Evolutionary conservation across 2,888 invertebrate species (phyloP).

Genomic region (Heliconius charithonia): DNA sequence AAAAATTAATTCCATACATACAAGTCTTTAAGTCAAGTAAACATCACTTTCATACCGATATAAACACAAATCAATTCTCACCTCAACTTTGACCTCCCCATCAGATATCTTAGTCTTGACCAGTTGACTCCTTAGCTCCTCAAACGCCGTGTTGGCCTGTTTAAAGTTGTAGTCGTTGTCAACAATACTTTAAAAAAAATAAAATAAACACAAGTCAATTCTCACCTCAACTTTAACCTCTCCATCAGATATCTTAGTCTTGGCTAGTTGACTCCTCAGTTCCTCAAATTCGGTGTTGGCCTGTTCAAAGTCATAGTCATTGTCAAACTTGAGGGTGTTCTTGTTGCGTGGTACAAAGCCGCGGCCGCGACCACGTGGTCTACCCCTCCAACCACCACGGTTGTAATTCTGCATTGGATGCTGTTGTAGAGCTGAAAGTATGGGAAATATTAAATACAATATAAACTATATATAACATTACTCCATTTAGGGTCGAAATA

Average conservation of each 20-base stretch:
- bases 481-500: not conserved
- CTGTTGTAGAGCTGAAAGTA: constrained; percentile 21
- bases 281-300: constrained; percentile 99
- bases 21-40: not conserved
- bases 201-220: not conserved
- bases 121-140: constrained; percentile 93
- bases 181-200: too few relatives aligned
- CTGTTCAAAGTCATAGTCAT: constrained; percentile 99
- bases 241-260: constrained; percentile 89
- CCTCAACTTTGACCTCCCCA: constrained; percentile 81
- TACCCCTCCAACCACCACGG: constrained; percentile 80
- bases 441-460: not conserved
- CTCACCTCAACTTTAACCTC: constrained; percentile 78
- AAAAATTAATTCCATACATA: too few relatives aligned
- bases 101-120: constrained; percentile 91
- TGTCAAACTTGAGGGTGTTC: constrained; percentile 95
- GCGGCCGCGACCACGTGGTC: constrained; percentile 75
- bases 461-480: not conserved
- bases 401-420: constrained; percentile 72
- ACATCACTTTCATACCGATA: not conserved
- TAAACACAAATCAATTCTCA: constrained; percentile 45
- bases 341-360: constrained; percentile 81
- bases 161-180: constrained; percentile 99
- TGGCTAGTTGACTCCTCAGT: constrained; percentile 92
- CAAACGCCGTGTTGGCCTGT: constrained; percentile 98